Percentiles rank a stretch among this genome's conserved stretches.
phyloP scores from a whole-genome alignment of 2,888 invertebrate species.

The Philaethria dido region DNA sequence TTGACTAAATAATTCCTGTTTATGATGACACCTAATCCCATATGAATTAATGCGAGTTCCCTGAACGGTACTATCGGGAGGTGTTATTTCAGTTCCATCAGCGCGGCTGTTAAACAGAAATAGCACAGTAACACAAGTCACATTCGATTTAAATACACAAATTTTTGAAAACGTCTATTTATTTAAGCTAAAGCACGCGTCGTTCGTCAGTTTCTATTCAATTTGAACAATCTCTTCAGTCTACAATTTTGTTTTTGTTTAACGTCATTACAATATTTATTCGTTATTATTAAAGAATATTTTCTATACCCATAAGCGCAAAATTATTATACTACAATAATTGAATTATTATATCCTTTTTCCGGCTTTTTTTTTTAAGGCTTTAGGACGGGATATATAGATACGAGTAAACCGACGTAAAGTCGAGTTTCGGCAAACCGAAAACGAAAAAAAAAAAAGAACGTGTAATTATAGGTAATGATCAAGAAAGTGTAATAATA shows the following conservation, averaged over 20 bases:
- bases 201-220: slow-evolving; percentile 46
- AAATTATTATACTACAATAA: no score
- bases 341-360: no score
- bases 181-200: slow-evolving; percentile 78
- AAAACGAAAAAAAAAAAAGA: no score
- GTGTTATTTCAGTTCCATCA: slow-evolving; percentile 79
- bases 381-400: no score
- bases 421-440: no score
- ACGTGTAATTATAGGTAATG: no score
- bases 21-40: slow-evolving; percentile 83
- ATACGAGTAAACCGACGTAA: no score
- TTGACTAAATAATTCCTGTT: slow-evolving; percentile 82
- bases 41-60: slow-evolving; percentile 80
- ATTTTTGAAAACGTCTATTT: slow-evolving; percentile 82
- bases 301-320: no score
- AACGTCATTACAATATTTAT: not conserved
- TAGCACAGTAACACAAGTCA: slow-evolving; percentile 80
- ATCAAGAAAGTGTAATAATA: no score
- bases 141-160: slow-evolving; percentile 82
- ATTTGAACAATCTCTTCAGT: slow-evolving; percentile 41
- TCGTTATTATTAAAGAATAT: no score
- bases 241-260: slow-evolving; percentile 48
- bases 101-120: slow-evolving; percentile 77
- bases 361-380: no score
- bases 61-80: slow-evolving; percentile 68